Conservation (phyloP, 2,888 invertebrate genomes). For the Antitype chi region DNA sequence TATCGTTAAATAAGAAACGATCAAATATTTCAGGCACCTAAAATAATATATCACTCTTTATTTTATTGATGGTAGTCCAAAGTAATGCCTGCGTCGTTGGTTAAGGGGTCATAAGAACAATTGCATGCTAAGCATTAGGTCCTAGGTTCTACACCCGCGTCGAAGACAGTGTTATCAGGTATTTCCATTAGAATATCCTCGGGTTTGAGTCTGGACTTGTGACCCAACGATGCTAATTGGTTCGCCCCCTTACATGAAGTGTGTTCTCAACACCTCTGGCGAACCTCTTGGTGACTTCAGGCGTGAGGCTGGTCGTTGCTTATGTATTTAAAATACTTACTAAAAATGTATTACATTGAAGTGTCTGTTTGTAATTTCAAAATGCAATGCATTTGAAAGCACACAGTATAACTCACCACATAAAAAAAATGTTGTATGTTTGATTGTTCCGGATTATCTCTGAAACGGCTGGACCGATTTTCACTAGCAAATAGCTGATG, state of each 20-base stretch:
- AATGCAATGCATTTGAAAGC: too few relatives aligned
- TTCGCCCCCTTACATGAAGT: background rate
- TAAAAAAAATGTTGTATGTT: too few relatives aligned
- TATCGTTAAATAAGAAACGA: slow-evolving; percentile 27
- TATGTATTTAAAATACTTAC: too few relatives aligned
- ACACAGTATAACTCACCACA: too few relatives aligned
- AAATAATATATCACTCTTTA: background rate
- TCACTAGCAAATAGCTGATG: too few relatives aligned
- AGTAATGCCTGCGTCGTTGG: too few relatives aligned
- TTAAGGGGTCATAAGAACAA: background rate
- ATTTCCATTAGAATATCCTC: background rate
- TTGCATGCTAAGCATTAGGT: background rate
- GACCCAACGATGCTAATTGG: too few relatives aligned
- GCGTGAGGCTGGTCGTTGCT: background rate
- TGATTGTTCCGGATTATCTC: too few relatives aligned
- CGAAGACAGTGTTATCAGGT: background rate
- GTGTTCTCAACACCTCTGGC: background rate
- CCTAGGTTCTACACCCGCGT: background rate
- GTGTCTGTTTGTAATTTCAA: too few relatives aligned
- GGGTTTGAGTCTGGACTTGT: background rate
- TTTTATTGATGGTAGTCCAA: background rate
- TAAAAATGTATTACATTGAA: too few relatives aligned
- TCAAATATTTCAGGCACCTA: background rate
- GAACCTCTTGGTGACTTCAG: background rate
- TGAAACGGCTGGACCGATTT: too few relatives aligned